Evolutionary conservation across 2,888 invertebrate species (phyloP).

Genomic region (Fragum sueziense): DNA sequence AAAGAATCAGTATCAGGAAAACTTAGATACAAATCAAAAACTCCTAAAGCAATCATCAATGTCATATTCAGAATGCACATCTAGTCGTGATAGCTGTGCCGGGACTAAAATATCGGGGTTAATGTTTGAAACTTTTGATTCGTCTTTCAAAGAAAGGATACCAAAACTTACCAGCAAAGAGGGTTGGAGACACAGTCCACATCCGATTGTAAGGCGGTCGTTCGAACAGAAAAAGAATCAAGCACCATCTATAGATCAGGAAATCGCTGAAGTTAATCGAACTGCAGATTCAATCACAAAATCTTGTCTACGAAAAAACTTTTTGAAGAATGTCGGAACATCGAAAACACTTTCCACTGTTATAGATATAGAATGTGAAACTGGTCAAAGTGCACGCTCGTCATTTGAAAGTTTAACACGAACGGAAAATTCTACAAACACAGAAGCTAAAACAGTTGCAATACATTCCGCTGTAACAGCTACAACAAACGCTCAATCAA

Average conservation of each 20-base stretch:
- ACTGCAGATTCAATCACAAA: not conserved
- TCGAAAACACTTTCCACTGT: constrained; percentile 6
- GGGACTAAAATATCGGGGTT: constrained; percentile 3
- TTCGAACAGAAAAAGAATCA: not conserved
- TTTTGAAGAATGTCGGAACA: not conserved
- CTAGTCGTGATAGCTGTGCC: constrained; percentile 3
- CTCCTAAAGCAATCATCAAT: not conserved
- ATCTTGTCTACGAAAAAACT: not conserved
- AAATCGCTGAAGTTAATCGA: not conserved
- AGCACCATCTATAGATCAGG: not conserved
- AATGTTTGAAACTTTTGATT: constrained; percentile 11
- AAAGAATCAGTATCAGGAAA: not conserved
- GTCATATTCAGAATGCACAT: constrained; percentile 1
- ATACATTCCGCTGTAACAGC: not conserved
- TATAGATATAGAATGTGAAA: not conserved
- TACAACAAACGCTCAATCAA: not conserved
- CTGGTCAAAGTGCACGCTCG: not conserved
- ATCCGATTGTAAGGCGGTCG: constrained; percentile 10
- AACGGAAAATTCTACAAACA: too few species aligned
- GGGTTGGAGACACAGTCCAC: constrained; percentile 7
- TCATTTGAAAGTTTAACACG: not conserved
- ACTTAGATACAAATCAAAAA: not conserved
- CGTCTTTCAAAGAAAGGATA: not conserved
- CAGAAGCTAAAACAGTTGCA: not conserved
- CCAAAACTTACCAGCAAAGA: constrained; percentile 15